Percentiles rank a stretch among this genome's conserved stretches.
These are phyloP conservation scores for Naja naja DNA, from an alignment of 2,113 vertebrate genomes.

Conservation along the genomic window DNA sequence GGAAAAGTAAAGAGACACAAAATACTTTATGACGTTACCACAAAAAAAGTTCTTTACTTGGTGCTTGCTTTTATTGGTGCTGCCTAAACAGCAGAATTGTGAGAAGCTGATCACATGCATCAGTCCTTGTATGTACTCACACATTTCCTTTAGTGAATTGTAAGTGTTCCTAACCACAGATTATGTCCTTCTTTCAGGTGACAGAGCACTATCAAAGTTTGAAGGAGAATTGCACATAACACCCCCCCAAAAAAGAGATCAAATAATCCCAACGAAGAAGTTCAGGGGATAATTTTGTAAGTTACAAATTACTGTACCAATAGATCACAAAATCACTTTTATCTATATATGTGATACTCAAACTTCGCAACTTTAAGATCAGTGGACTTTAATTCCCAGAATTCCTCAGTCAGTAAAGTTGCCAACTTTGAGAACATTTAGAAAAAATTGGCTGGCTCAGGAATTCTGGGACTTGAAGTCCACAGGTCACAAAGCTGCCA, in stretches of 20 bases:
- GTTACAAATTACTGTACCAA: neutral
- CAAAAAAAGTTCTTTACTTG: neutral
- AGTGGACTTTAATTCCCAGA: neutral
- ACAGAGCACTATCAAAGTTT: neutral
- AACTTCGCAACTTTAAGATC: neutral
- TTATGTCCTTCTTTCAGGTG: neutral
- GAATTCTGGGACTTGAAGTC: neutral
- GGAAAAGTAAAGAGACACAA: neutral
- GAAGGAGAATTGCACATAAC: neutral
- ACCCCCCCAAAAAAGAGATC: neutral
- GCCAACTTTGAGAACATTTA: neutral
- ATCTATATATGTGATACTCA: neutral
- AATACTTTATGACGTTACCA: neutral
- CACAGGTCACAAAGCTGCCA: neutral
- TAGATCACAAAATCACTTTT: neutral
- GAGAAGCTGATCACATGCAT: neutral
- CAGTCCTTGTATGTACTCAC: neutral
- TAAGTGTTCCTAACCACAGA: neutral
- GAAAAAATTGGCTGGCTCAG: neutral
- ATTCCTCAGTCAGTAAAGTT: neutral
- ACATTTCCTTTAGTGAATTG: neutral
- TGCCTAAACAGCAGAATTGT: neutral
- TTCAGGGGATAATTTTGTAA: neutral
- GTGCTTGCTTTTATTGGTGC: fast-evolving
- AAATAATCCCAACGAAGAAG: neutral